Evolutionary conservation across 2,888 invertebrate species (phyloP).

Genomic region (Drosophila infuscata): DNA sequence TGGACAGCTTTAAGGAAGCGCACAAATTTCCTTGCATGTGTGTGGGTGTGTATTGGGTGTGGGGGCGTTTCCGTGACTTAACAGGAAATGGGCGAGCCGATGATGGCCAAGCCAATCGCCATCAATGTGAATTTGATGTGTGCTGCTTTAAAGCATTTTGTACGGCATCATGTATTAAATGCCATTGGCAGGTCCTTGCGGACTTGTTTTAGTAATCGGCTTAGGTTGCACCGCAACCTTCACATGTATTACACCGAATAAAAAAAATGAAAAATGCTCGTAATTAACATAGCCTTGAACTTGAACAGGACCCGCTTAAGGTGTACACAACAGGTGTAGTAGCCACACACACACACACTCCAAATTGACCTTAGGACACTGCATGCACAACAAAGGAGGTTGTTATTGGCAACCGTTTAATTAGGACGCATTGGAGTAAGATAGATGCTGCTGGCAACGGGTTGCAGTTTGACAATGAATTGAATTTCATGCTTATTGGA

Average conservation of each 20-base stretch:
- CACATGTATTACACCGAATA: neutral
- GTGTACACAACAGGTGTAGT: neutral
- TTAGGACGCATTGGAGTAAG: constrained; percentile 54
- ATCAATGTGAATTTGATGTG: constrained; percentile 56
- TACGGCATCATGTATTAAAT: constrained; percentile 43
- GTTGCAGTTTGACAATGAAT: neutral
- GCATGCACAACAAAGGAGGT: constrained; percentile 41
- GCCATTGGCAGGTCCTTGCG: constrained; percentile 23
- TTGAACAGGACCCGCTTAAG: constrained; percentile 13
- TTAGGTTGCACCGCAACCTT: constrained; percentile 58
- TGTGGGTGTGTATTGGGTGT: constrained; percentile 7
- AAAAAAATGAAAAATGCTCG: constrained; percentile 1
- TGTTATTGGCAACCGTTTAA: constrained; percentile 43
- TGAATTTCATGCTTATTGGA: neutral
- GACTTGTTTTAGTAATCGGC: constrained; percentile 69
- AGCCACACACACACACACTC: neutral
- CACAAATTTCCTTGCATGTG: constrained; percentile 5
- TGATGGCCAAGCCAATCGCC: constrained; percentile 49
- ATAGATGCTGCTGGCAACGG: constrained; percentile 14
- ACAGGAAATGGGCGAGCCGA: constrained; percentile 36
- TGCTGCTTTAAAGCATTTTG: constrained; percentile 52
- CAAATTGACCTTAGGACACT: constrained; percentile 42
- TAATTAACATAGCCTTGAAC: constrained; percentile 40
- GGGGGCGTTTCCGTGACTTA: constrained; percentile 26
- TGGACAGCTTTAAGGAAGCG: constrained; percentile 67